Conservation (phyloP, 2,888 invertebrate genomes). For the Mythimna ferrago region DNA sequence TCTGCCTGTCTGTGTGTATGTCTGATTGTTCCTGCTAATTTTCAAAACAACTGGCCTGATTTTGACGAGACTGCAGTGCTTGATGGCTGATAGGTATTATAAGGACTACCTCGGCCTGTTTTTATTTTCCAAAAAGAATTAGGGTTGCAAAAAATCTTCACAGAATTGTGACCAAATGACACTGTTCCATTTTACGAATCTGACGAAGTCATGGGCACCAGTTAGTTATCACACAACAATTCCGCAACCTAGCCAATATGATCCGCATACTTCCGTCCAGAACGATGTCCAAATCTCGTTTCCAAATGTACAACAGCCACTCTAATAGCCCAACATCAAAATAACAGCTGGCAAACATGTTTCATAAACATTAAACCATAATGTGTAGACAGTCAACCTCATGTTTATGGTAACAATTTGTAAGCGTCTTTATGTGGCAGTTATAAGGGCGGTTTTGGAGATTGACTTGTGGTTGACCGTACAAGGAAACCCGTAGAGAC, state of each 20-base stretch:
- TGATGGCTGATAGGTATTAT: too few relatives aligned
- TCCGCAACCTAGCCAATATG: not conserved
- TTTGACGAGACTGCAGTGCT: too few relatives aligned
- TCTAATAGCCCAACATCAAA: conserved; percentile 18
- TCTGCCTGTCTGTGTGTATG: too few relatives aligned
- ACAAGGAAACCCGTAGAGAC: conserved; percentile 51
- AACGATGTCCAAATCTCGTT: conserved; percentile 18
- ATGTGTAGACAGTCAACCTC: conserved; percentile 20
- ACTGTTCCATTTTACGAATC: too few relatives aligned
- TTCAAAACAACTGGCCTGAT: too few relatives aligned
- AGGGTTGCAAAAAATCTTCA: too few relatives aligned
- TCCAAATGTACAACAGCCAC: conserved; percentile 14
- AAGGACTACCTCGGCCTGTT: too few relatives aligned
- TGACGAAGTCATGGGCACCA: too few relatives aligned
- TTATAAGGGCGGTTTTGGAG: conserved; percentile 4
- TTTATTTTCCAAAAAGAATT: too few relatives aligned
- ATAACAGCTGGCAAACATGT: conserved; percentile 32
- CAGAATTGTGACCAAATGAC: too few relatives aligned
- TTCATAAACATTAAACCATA: conserved; percentile 46
- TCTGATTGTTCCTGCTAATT: too few relatives aligned
- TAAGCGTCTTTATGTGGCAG: not conserved
- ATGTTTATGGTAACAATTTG: not conserved
- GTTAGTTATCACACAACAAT: too few relatives aligned
- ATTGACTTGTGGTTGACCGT: not conserved
- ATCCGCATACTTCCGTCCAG: not conserved